Conservation (phyloP, 2,888 invertebrate species). For the Sphinx pinastri region DNA sequence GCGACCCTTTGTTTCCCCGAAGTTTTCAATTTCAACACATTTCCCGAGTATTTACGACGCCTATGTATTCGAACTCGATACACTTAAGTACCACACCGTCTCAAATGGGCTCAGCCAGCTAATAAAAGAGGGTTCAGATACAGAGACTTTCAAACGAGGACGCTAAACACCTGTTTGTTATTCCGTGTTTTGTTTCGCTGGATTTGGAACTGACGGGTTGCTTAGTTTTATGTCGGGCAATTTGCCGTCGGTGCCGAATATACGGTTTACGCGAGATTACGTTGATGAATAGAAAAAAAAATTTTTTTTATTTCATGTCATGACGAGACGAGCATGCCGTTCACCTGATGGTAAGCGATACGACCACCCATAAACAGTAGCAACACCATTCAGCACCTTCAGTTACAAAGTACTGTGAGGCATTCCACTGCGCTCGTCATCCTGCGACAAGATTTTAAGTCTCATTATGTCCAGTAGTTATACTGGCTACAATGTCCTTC, state of each 20-base stretch:
- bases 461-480: too few relatives aligned
- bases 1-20: conserved; percentile 37
- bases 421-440: too few relatives aligned
- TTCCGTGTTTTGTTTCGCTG: conserved; percentile 44
- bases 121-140: conserved; percentile 52
- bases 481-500: too few relatives aligned
- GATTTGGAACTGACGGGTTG: conserved; percentile 31
- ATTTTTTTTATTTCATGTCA: too few relatives aligned
- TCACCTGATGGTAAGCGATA: too few relatives aligned
- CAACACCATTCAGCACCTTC: too few relatives aligned
- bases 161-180: conserved; percentile 56
- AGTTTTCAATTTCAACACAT: conserved; percentile 50
- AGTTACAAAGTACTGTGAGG: too few relatives aligned
- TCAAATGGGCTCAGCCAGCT: conserved; percentile 53
- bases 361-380: too few relatives aligned
- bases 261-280: too few relatives aligned
- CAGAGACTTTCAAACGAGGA: conserved; percentile 42
- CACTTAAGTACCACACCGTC: conserved; percentile 44
- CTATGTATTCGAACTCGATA: conserved; percentile 48
- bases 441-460: too few relatives aligned
- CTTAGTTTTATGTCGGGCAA: conserved; percentile 9
- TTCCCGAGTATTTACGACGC: conserved; percentile 45
- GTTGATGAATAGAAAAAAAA: too few relatives aligned
- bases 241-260: not conserved
- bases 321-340: too few relatives aligned